Conservation (phyloP, 2,888 invertebrate genomes). For the Mylabris sibirica region DNA sequence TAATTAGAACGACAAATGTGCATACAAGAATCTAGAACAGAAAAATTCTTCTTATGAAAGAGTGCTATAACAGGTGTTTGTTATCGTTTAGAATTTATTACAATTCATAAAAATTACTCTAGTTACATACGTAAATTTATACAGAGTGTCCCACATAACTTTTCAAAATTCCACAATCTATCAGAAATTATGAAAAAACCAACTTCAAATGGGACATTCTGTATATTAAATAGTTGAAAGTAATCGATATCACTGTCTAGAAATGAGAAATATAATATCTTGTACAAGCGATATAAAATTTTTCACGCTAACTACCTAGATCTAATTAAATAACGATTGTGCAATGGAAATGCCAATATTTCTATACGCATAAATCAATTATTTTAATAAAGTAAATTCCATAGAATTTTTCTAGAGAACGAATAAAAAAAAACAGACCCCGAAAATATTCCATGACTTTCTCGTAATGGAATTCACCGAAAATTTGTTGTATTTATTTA, state of each 20-base stretch:
- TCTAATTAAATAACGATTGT: not conserved
- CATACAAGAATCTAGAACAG: constrained; percentile 42
- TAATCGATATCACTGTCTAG: not conserved
- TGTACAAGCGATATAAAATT: not conserved
- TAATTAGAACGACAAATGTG: constrained; percentile 40
- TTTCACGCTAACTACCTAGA: not conserved
- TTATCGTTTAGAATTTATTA: not conserved
- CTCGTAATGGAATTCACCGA: too few species aligned
- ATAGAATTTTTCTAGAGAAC: too few species aligned
- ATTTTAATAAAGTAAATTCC: too few species aligned
- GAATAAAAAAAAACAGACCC: too few species aligned
- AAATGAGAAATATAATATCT: not conserved
- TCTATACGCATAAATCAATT: not conserved
- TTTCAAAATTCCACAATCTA: not conserved
- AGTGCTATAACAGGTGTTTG: not conserved
- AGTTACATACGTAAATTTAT: not conserved
- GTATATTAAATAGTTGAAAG: not conserved
- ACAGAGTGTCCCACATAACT: not conserved
- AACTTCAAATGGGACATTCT: not conserved
- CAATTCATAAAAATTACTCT: not conserved
- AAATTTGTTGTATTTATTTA: too few species aligned
- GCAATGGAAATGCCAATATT: not conserved
- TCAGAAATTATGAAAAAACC: too few species aligned
- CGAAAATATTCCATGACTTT: too few species aligned
- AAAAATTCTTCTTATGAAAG: constrained; percentile 6